Percentiles rank a stretch among this genome's conserved stretches.
These are phyloP conservation scores for Drosophila teissieri DNA, from an alignment of 1,140 invertebrate genomes.

Conservation along the genomic window DNA sequence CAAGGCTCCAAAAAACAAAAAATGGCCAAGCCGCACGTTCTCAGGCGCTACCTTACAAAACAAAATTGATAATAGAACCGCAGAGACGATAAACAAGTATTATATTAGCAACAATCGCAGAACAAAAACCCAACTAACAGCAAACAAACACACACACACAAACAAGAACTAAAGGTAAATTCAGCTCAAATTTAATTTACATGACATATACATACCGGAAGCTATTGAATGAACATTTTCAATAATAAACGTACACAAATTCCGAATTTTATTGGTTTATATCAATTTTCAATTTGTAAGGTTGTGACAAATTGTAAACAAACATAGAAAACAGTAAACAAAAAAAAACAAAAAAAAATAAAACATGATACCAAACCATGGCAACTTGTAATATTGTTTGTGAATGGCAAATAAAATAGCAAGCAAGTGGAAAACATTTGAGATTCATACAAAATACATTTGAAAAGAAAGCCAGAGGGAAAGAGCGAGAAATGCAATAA, in stretches of 20 bases:
- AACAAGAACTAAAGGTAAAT: conserved; percentile 21
- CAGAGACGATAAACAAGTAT: conserved; percentile 55
- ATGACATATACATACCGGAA: conserved; percentile 19
- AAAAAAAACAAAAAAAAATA: conserved; percentile 20
- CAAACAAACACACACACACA: conserved; percentile 16
- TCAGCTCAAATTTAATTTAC: conserved; percentile 40
- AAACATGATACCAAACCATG: conserved; percentile 51
- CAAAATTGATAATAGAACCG: conserved; percentile 63
- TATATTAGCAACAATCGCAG: conserved; percentile 55
- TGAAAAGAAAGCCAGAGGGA: conserved; percentile 38
- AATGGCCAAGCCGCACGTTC: conserved; percentile 42
- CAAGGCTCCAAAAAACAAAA: conserved; percentile 16
- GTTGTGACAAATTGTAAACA: conserved; percentile 84
- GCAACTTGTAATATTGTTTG: conserved; percentile 77
- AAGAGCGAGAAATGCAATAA: conserved; percentile 73
- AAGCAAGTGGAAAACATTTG: conserved; percentile 65
- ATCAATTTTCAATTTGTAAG: conserved; percentile 85
- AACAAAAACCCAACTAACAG: conserved; percentile 37
- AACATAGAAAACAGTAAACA: conserved; percentile 53
- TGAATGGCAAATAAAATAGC: conserved; percentile 70
- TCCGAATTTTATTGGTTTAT: conserved; percentile 72
- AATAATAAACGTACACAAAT: conserved; percentile 54
- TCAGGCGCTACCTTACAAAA: conserved; percentile 60
- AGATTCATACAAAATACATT: conserved; percentile 68
- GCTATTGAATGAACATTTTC: conserved; percentile 56